Evolutionary conservation across 2,888 invertebrate genomes (phyloP).

Genomic region (Phorcus lineatus): DNA sequence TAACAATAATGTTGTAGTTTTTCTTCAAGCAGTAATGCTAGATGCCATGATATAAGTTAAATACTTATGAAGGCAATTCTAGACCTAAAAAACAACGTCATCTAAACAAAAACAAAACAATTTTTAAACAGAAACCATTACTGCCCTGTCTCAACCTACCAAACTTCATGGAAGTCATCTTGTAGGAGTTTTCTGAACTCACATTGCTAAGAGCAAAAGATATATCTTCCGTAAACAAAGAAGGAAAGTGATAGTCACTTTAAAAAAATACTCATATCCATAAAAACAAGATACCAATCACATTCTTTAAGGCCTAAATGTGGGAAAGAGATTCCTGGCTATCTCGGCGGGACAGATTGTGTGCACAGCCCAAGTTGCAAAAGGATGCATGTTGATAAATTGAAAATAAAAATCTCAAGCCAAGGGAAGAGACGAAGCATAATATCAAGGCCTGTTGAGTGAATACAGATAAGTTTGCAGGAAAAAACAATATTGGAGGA

Average conservation of each 20-base stretch:
- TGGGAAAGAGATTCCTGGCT: not conserved
- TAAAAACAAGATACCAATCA: not conserved
- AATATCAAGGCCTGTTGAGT: not conserved
- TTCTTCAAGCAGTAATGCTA: too few species aligned
- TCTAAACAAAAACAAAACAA: too few species aligned
- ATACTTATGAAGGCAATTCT: too few species aligned
- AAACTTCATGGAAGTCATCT: not conserved
- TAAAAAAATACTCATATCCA: not conserved
- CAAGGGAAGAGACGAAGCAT: not conserved
- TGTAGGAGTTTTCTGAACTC: too few species aligned
- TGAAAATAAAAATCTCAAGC: not conserved
- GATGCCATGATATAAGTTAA: too few species aligned
- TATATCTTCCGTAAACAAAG: slow-evolving; percentile 4
- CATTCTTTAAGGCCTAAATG: slow-evolving; percentile 10
- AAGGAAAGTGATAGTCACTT: not conserved
- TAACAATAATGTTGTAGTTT: too few species aligned
- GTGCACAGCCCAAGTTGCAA: not conserved
- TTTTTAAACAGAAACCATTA: too few species aligned
- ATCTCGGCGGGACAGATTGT: not conserved
- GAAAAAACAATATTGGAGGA: not conserved
- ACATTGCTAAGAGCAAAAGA: not conserved
- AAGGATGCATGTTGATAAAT: slow-evolving; percentile 8
- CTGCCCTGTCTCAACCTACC: too few species aligned
- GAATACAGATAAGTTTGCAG: not conserved
- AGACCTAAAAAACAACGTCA: too few species aligned